These are phyloP conservation scores for Goniozus legneri DNA, from an alignment of 1,140 invertebrate species.

Conservation along the genomic window DNA sequence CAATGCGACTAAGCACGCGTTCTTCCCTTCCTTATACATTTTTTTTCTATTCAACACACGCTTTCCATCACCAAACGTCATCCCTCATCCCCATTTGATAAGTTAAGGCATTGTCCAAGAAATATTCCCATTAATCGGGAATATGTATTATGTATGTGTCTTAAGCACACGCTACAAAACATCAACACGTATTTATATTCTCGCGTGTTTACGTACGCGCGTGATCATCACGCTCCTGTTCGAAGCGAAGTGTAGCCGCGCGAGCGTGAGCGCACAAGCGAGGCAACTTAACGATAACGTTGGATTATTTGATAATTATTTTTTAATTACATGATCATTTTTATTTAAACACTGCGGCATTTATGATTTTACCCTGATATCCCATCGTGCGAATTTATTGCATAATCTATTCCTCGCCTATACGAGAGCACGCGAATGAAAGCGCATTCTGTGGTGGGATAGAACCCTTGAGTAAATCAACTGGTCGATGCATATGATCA, in stretches of 20 bases:
- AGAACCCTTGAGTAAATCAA: too few relatives aligned
- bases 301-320: constrained; percentile 38
- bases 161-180: constrained; percentile 27
- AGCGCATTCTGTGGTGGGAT: too few relatives aligned
- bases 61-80: not conserved
- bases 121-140: constrained; percentile 29
- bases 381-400: too few relatives aligned
- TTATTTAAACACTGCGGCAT: constrained; percentile 33
- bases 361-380: not conserved
- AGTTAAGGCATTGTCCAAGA: constrained; percentile 17
- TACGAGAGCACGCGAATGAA: too few relatives aligned
- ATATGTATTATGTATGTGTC: constrained; percentile 38
- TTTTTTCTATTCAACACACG: too few relatives aligned
- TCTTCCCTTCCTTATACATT: not conserved
- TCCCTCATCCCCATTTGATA: constrained; percentile 13
- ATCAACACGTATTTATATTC: not conserved
- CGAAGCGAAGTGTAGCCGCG: not conserved
- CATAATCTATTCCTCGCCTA: too few relatives aligned
- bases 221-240: not conserved
- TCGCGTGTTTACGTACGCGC: not conserved
- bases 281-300: constrained; percentile 16
- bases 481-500: too few relatives aligned
- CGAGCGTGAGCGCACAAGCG: constrained; percentile 17
- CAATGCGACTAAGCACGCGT: not conserved
- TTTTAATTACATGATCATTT: constrained; percentile 42